Conservation (phyloP, 2,888 invertebrate genomes). For the Aleiodes testaceus region DNA sequence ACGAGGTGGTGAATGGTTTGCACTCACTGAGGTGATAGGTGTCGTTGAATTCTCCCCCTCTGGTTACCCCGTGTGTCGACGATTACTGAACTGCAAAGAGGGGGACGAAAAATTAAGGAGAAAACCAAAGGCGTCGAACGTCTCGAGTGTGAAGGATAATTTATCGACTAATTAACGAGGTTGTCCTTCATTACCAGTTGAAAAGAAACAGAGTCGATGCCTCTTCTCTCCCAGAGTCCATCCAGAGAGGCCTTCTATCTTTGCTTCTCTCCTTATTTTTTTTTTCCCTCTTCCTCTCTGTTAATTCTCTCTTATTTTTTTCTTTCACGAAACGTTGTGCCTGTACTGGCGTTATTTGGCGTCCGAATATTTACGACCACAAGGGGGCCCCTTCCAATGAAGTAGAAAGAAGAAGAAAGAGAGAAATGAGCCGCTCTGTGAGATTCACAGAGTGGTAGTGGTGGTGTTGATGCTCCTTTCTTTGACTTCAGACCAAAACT, state of each 20-base stretch:
- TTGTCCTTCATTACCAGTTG: conserved; percentile 72
- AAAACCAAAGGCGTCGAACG: conserved; percentile 59
- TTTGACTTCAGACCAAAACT: conserved; percentile 33
- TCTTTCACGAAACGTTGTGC: conserved; percentile 58
- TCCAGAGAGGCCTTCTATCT: conserved; percentile 37
- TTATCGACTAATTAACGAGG: conserved; percentile 73
- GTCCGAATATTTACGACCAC: conserved; percentile 71
- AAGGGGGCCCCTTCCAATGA: conserved; percentile 52
- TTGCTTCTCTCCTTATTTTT: conserved; percentile 30
- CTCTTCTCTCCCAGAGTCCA: conserved; percentile 38
- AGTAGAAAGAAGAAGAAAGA: conserved; percentile 27
- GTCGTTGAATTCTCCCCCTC: conserved; percentile 25
- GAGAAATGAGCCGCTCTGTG: conserved; percentile 32
- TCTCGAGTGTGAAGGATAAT: conserved; percentile 69
- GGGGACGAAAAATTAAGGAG: conserved; percentile 47
- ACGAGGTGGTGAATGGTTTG: conserved; percentile 28
- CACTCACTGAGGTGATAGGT: conserved; percentile 37
- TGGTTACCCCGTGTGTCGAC: conserved; percentile 18
- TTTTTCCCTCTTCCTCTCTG: conserved; percentile 27
- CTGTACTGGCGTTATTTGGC: conserved; percentile 68
- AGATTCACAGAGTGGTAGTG: conserved; percentile 38
- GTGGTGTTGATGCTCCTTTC: conserved; percentile 14
- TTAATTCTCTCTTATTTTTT: conserved; percentile 33
- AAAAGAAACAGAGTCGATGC: conserved; percentile 60
- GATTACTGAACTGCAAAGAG: conserved; percentile 31